Evolutionary conservation across 2,113 vertebrate species (phyloP), one percentile per base, ranked within the genome.

Genomic region (Calcarius ornatus): DNA sequence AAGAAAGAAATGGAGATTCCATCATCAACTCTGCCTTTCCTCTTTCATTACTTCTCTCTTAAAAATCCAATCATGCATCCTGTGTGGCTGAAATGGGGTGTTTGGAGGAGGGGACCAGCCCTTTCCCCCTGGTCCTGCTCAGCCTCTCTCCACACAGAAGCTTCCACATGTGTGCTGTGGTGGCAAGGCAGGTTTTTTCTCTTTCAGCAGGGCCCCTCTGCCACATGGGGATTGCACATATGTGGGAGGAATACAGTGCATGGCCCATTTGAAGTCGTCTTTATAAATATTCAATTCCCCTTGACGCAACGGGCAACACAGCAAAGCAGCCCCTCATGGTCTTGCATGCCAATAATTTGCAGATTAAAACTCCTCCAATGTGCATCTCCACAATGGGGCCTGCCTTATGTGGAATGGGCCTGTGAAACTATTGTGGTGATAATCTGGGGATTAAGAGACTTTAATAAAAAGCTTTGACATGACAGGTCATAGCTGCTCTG

Each of bases 391-490:
- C 92, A 93, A 96, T 64, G 90, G 94, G 65, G 64, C 53, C 88
- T 88, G 92, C 88, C 92, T 95, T 95, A 87, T 93, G 95, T 90
- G 90, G 79, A 83, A 77, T 8, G 82, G 93, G 92, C 85, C 90
- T 86, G 92, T 86, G 93, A 81, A 97, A 95, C 95, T 83, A 92
- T 90, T 94, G 92, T 95, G 95, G 51, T 80, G 95, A 92, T 86
- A 96, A 97, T 95, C 95, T 97, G 93, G 92, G 93, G 92, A 94
- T 96, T 93, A 96, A 96, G 95, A 95, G 94, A 92, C 92, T 96
- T 96, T 96, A 93, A 96, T 92, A 95, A 96, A 96, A 96, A 93
- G 90, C 92, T 94, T 90, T 92, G 88, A 95, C 95, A 93, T 78
- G 95, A 86, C 92, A 86, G 92, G 92, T 93, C 95, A 92, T 66